Conservation (phyloP, 2,888 invertebrate genomes). For the Prosopocoilus inquinatus region DNA sequence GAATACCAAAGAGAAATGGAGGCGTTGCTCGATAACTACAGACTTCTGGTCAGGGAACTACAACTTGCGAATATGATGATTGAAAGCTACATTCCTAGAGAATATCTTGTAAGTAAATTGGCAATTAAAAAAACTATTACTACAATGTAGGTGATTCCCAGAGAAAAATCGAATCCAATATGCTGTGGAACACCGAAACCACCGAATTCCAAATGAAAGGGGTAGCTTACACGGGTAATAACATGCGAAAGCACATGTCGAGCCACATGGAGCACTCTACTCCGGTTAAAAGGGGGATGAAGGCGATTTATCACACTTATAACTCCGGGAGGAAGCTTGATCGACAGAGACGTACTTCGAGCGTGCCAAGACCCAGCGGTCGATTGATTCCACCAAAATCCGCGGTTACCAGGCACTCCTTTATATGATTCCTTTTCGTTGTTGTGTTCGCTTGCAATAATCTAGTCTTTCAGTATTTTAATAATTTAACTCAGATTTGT, state of each 20-base stretch:
- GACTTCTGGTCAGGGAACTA: slow-evolving; percentile 86
- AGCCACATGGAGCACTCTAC: slow-evolving; percentile 42
- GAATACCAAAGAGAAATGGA: slow-evolving; percentile 98
- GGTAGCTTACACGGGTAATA: slow-evolving; percentile 98
- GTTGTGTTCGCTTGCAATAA: too few species aligned
- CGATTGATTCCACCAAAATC: slow-evolving; percentile 19
- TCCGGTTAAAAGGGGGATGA: slow-evolving; percentile 41
- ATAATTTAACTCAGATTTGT: too few species aligned
- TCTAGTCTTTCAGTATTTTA: too few species aligned
- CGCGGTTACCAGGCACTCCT: slow-evolving; percentile 9
- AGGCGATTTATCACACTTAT: slow-evolving; percentile 47
- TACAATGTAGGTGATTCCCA: slow-evolving; percentile 42
- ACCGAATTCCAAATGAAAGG: slow-evolving; percentile 98
- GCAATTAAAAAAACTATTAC: background rate
- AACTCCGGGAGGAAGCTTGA: slow-evolving; percentile 27
- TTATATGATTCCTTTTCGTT: too few species aligned
- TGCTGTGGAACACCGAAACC: slow-evolving; percentile 97
- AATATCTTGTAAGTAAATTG: slow-evolving; percentile 71
- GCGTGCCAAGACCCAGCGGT: slow-evolving; percentile 34
- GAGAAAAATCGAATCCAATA: slow-evolving; percentile 86
- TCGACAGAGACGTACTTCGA: slow-evolving; percentile 33
- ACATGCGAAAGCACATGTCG: slow-evolving; percentile 78
- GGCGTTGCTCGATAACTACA: slow-evolving; percentile 87
- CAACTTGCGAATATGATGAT: slow-evolving; percentile 88
- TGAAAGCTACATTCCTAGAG: slow-evolving; percentile 89